Conservation (phyloP, 2,797 vertebrate genomes). For the Takifugu rubripes region DNA sequence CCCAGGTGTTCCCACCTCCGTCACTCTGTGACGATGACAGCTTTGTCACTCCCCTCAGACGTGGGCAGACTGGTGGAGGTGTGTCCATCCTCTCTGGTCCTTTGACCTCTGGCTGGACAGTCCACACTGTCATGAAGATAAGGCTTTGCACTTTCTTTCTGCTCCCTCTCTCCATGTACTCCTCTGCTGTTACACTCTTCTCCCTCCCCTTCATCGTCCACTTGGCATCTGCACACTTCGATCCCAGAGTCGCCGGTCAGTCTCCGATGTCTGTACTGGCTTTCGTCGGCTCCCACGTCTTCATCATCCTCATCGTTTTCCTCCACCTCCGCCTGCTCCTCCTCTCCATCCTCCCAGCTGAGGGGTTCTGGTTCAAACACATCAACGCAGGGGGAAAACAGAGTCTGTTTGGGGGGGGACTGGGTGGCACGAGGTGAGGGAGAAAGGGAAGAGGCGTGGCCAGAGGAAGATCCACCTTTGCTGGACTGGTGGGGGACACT, state of each 20-base stretch:
- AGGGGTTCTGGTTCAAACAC: slow-evolving; percentile 70
- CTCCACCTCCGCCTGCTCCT: slow-evolving; percentile 24
- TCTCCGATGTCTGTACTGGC: slow-evolving; percentile 81
- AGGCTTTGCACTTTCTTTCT: slow-evolving; percentile 20
- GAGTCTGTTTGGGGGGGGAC: slow-evolving; percentile 71
- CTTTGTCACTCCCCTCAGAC: slow-evolving; percentile 48
- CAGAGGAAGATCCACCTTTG: slow-evolving; percentile 44
- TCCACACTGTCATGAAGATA: slow-evolving; percentile 75
- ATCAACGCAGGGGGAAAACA: slow-evolving; percentile 80
- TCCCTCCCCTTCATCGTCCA: slow-evolving; percentile 73
- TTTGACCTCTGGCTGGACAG: slow-evolving; percentile 67
- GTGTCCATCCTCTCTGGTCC: slow-evolving; percentile 45
- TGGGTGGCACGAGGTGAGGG: slow-evolving; percentile 62
- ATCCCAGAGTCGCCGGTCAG: slow-evolving; percentile 91
- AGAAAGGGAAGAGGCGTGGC: slow-evolving; percentile 57
- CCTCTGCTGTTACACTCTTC: slow-evolving; percentile 33
- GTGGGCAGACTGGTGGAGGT: slow-evolving; percentile 31
- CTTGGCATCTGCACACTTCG: slow-evolving; percentile 83
- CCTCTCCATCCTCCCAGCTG: slow-evolving; percentile 52
- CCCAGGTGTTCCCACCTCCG: not conserved
- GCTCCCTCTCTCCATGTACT: slow-evolving; percentile 44
- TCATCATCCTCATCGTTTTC: slow-evolving; percentile 65
- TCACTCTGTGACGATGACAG: slow-evolving; percentile 66
- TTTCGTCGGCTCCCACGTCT: slow-evolving; percentile 75
- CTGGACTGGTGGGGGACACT: slow-evolving; percentile 46